These are phyloP conservation scores for Micronisus gabar DNA, from an alignment of 2,113 vertebrate genomes.

Conservation along the genomic window DNA sequence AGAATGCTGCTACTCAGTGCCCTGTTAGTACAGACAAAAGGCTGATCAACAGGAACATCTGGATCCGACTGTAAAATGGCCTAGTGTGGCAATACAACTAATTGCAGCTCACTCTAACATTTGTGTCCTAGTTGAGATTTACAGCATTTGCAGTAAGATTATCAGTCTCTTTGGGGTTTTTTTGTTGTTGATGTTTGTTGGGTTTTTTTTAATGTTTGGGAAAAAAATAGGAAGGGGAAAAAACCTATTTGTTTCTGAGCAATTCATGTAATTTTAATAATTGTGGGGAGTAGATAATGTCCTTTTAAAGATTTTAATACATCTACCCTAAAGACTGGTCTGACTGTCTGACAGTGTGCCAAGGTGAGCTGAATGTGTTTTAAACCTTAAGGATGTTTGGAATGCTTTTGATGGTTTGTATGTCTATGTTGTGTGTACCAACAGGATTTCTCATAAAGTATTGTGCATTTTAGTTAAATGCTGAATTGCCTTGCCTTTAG, in stretches of 20 bases:
- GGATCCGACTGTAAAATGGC: neutral
- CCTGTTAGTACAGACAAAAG: neutral
- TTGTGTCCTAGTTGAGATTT: neutral
- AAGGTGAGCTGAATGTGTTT: neutral
- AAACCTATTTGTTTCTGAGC: neutral
- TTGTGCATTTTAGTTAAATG: neutral
- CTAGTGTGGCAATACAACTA: neutral
- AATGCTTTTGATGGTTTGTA: neutral
- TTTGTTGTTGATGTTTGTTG: neutral
- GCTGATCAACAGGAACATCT: constrained; percentile 11
- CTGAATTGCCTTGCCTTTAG: neutral
- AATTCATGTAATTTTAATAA: neutral
- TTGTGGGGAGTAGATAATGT: neutral
- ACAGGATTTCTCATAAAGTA: neutral
- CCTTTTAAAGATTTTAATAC: neutral
- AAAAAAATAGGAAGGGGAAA: neutral
- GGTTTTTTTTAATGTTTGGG: too few species aligned
- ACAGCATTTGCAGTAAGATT: neutral
- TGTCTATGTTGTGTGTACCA: neutral
- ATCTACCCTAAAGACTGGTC: neutral
- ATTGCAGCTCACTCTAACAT: neutral
- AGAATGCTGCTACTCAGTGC: neutral
- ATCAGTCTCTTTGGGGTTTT: neutral
- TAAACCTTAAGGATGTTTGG: neutral
- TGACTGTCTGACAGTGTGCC: neutral